Evolutionary conservation across 37 sponge, comb jelly and placozoan genomes (phyloP).

Genomic region (Agelas oroides): DNA sequence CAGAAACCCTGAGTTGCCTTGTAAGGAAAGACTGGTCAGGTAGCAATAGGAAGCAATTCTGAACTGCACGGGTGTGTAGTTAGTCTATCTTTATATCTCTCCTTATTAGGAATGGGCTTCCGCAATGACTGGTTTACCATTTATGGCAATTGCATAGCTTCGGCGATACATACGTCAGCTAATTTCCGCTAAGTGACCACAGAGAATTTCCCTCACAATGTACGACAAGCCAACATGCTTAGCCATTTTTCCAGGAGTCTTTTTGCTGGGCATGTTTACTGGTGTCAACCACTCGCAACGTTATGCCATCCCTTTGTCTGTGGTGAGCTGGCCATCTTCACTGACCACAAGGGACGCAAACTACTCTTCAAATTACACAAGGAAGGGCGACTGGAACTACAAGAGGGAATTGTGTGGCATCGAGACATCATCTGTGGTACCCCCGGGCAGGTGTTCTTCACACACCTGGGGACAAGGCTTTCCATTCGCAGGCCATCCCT

Average conservation of each 20-base stretch:
- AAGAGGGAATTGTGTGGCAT: neutral
- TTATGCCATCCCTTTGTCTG: neutral
- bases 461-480: neutral
- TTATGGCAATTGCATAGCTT: neutral
- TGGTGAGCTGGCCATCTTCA: neutral
- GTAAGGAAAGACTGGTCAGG: constrained; percentile 33
- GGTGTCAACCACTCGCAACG: neutral
- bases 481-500: constrained; percentile 58
- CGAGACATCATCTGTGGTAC: neutral
- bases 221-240: too few species aligned
- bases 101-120: neutral
- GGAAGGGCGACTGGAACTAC: too few species aligned
- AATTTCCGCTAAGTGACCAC: too few species aligned
- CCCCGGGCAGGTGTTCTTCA: constrained; percentile 1
- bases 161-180: neutral
- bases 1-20: constrained; percentile 31
- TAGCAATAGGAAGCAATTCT: neutral
- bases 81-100: neutral
- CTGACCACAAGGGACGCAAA: constrained; percentile 22
- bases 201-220: too few species aligned
- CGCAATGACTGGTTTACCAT: neutral
- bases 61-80: too few species aligned
- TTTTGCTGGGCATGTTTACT: neutral
- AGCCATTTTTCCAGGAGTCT: too few species aligned
- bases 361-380: too few species aligned